Conservation (phyloP, 2,888 invertebrate species). For the Caenorhabditis sp. region DNA sequence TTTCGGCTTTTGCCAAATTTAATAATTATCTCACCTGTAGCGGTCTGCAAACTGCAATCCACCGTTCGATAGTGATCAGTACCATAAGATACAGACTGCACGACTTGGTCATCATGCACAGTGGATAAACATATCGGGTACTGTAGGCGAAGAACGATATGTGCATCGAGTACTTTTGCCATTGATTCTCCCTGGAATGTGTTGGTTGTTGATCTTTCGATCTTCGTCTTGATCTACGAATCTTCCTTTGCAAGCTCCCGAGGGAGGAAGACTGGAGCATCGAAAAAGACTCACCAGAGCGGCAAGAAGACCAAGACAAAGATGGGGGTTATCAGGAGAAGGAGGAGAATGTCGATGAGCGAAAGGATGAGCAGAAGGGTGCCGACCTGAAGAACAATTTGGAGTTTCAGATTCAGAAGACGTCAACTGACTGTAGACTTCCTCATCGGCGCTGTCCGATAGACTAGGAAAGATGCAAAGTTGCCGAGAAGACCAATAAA, state of each 20-base stretch:
- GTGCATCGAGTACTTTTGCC: conserved; percentile 51
- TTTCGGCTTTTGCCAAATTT: no score
- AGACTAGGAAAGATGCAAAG: conserved; percentile 60
- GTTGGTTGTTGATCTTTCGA: no score
- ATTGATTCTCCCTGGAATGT: conserved; percentile 44
- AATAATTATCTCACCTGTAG: conserved; percentile 49
- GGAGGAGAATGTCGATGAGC: conserved; percentile 57
- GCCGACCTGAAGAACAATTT: conserved; percentile 64
- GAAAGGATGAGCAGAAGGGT: conserved; percentile 57
- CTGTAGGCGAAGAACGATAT: conserved; percentile 49
- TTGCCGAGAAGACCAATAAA: conserved; percentile 63
- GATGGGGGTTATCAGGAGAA: conserved; percentile 47
- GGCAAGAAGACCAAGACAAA: conserved; percentile 58
- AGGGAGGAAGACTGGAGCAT: no score
- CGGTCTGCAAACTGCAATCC: conserved; percentile 66
- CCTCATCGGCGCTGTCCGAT: conserved; percentile 54
- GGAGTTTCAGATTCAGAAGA: no score
- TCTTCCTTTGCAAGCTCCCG: neutral
- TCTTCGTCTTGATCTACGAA: conserved; percentile 3
- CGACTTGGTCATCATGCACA: conserved; percentile 63
- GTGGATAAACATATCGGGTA: conserved; percentile 51
- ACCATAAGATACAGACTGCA: conserved; percentile 64
- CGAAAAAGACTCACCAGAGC: conserved; percentile 49
- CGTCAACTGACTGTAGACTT: conserved; percentile 48
- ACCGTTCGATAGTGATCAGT: conserved; percentile 59